Evolutionary conservation across 2,113 vertebrate genomes (phyloP).

Genomic region (Chaetorhynchus papuensis): DNA sequence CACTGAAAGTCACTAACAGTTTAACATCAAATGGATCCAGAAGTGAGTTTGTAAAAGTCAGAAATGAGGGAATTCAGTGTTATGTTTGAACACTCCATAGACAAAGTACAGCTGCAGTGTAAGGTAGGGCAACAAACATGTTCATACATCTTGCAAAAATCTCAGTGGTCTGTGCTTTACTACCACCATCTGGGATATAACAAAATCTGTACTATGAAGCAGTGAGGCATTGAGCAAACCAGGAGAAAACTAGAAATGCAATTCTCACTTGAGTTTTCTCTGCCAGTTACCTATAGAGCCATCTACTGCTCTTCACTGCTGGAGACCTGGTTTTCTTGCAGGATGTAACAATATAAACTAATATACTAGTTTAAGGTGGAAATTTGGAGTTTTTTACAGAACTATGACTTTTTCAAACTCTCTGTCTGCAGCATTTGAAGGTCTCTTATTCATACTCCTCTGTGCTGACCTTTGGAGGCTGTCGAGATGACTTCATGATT

Average conservation of each 20-base stretch:
- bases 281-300: neutral
- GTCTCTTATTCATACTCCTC: slow-evolving; percentile 78
- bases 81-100: neutral
- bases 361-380: neutral
- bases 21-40: slow-evolving; percentile 8
- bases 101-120: neutral
- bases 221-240: neutral
- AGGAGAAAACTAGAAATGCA: neutral
- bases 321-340: neutral
- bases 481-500: slow-evolving; percentile 85
- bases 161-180: neutral
- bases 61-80: neutral
- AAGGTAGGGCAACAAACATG: neutral
- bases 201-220: neutral
- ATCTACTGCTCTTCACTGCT: neutral
- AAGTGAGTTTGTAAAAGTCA: slow-evolving; percentile 27
- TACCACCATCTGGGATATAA: neutral
- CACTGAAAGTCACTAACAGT: neutral
- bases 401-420: slow-evolving; percentile 9
- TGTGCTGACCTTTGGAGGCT: slow-evolving; percentile 87
- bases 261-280: neutral
- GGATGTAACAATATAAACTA: neutral
- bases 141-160: neutral
- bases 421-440: slow-evolving; percentile 76
- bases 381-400: neutral